Evolutionary conservation across 2,888 invertebrate genomes (phyloP).

Genomic region (Hartigia nigra): DNA sequence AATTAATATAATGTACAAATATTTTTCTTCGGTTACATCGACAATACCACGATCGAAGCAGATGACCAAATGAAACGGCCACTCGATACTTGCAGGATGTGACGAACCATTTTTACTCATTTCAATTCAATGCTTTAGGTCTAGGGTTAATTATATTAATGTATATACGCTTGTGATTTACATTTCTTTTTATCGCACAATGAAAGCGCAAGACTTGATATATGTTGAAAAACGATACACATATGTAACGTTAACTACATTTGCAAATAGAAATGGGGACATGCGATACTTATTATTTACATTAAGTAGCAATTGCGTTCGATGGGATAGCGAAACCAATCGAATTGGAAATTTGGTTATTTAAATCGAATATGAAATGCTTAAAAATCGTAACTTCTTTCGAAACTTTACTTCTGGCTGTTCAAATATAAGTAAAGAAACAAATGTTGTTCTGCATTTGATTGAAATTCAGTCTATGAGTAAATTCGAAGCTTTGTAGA

Average conservation of each 20-base stretch:
- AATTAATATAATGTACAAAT: not conserved
- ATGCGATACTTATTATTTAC: not conserved
- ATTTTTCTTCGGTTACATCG: not conserved
- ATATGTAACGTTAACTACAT: not conserved
- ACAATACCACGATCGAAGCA: not conserved
- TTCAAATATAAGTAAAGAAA: not conserved
- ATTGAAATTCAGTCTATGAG: too few relatives aligned
- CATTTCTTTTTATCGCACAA: slow-evolving; percentile 17
- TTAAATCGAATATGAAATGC: too few relatives aligned
- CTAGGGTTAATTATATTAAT: slow-evolving; percentile 40
- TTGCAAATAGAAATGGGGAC: not conserved
- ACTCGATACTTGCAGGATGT: slow-evolving; percentile 41
- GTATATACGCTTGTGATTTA: slow-evolving; percentile 31
- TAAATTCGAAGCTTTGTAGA: too few relatives aligned
- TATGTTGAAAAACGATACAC: not conserved
- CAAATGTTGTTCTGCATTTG: too few relatives aligned
- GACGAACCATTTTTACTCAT: slow-evolving; percentile 30
- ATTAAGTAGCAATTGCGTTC: too few relatives aligned
- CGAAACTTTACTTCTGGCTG: not conserved
- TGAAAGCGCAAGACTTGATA: not conserved
- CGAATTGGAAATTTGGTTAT: too few relatives aligned
- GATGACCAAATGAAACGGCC: slow-evolving; percentile 31
- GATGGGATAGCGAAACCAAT: too few relatives aligned
- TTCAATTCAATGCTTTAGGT: slow-evolving; percentile 36
- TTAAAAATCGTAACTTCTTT: not conserved